Conservation (phyloP, 2,888 invertebrate genomes). For the Amphipyra tragopoginis region DNA sequence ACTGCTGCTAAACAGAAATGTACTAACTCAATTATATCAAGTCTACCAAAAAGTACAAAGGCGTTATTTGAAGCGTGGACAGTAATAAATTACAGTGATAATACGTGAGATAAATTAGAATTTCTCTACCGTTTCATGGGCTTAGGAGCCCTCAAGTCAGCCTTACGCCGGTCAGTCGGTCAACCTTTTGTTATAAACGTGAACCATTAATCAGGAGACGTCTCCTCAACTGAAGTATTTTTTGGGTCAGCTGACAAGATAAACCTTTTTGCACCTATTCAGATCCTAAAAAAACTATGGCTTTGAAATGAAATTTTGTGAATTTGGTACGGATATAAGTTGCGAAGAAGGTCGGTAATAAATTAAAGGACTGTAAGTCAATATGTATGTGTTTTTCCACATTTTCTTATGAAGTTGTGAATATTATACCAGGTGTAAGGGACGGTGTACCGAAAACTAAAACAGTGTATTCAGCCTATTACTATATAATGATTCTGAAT, state of each 20-base stretch:
- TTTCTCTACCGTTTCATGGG: slow-evolving; percentile 52
- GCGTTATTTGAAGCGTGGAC: slow-evolving; percentile 31
- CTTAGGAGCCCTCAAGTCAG: slow-evolving; percentile 49
- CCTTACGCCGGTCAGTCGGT: slow-evolving; percentile 62
- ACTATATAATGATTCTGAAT: too few relatives aligned
- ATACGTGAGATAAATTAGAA: slow-evolving; percentile 64
- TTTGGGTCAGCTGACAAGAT: slow-evolving; percentile 68
- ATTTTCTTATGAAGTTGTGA: slow-evolving; percentile 8
- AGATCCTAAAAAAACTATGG: slow-evolving; percentile 57
- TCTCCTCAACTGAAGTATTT: slow-evolving; percentile 68
- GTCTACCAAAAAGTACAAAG: slow-evolving; percentile 19
- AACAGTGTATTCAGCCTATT: too few relatives aligned
- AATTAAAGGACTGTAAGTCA: slow-evolving; percentile 13
- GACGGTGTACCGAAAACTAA: too few relatives aligned
- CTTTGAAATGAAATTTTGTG: slow-evolving; percentile 45
- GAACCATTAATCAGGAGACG: slow-evolving; percentile 68
- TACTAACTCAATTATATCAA: slow-evolving; percentile 38
- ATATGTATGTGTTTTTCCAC: slow-evolving; percentile 11
- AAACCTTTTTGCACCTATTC: slow-evolving; percentile 70
- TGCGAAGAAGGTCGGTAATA: slow-evolving; percentile 29
- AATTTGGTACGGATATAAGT: slow-evolving; percentile 24
- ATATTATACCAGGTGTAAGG: too few relatives aligned
- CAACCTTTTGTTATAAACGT: slow-evolving; percentile 68
- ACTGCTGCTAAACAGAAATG: neutral
- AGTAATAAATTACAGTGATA: slow-evolving; percentile 58